These are phyloP conservation scores for Lordiphosa andalusiaca DNA, from an alignment of 2,888 invertebrate genomes.

Conservation along the genomic window DNA sequence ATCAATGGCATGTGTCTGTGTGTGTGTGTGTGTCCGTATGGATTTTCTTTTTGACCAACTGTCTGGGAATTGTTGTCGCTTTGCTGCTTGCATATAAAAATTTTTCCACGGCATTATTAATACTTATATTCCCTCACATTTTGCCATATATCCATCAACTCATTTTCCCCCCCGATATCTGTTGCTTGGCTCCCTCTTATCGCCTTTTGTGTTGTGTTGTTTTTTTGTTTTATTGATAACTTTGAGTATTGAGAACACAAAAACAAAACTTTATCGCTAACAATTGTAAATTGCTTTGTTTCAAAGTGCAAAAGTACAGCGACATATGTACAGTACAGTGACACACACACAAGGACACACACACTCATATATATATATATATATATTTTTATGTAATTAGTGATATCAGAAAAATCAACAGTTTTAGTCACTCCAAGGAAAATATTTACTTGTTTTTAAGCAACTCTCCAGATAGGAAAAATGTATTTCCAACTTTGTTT, in stretches of 20 bases:
- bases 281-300: slow-evolving; percentile 50
- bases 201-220: slow-evolving; percentile 8
- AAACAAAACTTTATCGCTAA: slow-evolving; percentile 47
- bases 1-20: slow-evolving; percentile 35
- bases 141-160: no score
- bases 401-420: no score
- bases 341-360: no score
- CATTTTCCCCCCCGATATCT: neutral
- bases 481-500: no score
- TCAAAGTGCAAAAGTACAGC: slow-evolving; percentile 54
- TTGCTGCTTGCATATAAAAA: slow-evolving; percentile 18
- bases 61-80: slow-evolving; percentile 38
- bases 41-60: slow-evolving; percentile 23
- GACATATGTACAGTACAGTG: slow-evolving; percentile 2
- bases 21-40: neutral
- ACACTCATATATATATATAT: slow-evolving; percentile 1
- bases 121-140: no score
- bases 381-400: neutral
- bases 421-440: no score
- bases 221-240: slow-evolving; percentile 10
- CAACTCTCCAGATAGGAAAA: no score
- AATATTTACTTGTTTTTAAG: no score
- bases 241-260: neutral
- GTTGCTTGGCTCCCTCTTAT: slow-evolving; percentile 13
- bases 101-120: slow-evolving; percentile 24